These are phyloP conservation scores for Pseudomyrmex gracilis DNA, from an alignment of 1,140 invertebrate species.

Conservation along the genomic window DNA sequence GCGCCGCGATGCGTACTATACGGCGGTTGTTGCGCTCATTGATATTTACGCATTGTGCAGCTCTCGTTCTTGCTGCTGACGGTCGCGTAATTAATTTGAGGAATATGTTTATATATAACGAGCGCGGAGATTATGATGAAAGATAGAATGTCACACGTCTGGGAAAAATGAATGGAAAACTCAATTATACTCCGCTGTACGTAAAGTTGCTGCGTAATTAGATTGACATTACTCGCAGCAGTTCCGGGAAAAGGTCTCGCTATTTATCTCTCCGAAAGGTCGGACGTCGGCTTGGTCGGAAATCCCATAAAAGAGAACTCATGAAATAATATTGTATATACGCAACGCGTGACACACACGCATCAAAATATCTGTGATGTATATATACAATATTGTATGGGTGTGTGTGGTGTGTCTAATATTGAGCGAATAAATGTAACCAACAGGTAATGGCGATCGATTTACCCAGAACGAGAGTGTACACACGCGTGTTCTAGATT, in stretches of 20 bases:
- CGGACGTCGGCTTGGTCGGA: neutral
- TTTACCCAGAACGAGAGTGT: neutral
- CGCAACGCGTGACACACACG: neutral
- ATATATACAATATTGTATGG: no score
- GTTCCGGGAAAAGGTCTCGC: constrained; percentile 50
- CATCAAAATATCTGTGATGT: no score
- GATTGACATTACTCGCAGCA: constrained; percentile 56
- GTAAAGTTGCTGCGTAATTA: constrained; percentile 59
- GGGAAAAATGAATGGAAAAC: neutral
- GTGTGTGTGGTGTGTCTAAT: neutral
- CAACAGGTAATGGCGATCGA: constrained; percentile 12
- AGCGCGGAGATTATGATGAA: neutral
- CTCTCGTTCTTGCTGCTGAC: neutral
- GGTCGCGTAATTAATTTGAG: neutral
- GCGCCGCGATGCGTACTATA: neutral
- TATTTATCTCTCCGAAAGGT: constrained; percentile 48
- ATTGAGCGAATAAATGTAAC: neutral
- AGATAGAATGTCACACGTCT: neutral
- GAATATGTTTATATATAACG: neutral
- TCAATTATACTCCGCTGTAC: constrained; percentile 11
- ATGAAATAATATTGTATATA: neutral
- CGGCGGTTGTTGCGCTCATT: neutral
- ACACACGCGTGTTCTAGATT: neutral
- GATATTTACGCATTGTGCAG: neutral
- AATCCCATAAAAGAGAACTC: constrained; percentile 17